Conservation (phyloP, 1,140 invertebrate species). For the Manduca sexta region DNA sequence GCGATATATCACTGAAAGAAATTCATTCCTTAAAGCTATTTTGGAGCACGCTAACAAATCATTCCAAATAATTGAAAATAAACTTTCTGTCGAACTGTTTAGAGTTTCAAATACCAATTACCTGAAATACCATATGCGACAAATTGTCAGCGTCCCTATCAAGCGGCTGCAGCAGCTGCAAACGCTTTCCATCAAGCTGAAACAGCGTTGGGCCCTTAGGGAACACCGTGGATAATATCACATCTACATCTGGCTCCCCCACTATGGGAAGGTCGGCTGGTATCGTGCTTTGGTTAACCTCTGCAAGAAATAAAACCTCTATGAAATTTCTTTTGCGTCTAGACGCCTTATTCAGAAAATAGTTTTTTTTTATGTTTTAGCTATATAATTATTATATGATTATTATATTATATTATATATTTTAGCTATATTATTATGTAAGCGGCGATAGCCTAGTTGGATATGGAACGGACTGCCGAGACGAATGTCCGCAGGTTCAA, state of each 20-base stretch:
- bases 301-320: slow-evolving; percentile 71
- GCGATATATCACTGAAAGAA: no score
- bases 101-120: slow-evolving; percentile 39
- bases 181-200: slow-evolving; percentile 85
- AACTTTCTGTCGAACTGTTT: background rate
- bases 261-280: slow-evolving; percentile 86
- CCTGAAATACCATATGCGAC: slow-evolving; percentile 91
- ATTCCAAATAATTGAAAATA: no score
- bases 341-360: background rate
- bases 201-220: slow-evolving; percentile 84
- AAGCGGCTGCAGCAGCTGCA: slow-evolving; percentile 84
- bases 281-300: slow-evolving; percentile 85
- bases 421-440: no score
- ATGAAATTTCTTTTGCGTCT: background rate
- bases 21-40: no score
- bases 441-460: no score
- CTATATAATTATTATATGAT: no score
- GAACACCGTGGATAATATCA: slow-evolving; percentile 84
- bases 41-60: no score
- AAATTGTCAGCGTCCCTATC: slow-evolving; percentile 90
- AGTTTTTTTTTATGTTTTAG: no score
- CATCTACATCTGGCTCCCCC: slow-evolving; percentile 86
- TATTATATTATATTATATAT: no score
- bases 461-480: no score
- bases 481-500: no score